Conservation (phyloP, 1,140 invertebrate species). For the Megalopta genalis region DNA sequence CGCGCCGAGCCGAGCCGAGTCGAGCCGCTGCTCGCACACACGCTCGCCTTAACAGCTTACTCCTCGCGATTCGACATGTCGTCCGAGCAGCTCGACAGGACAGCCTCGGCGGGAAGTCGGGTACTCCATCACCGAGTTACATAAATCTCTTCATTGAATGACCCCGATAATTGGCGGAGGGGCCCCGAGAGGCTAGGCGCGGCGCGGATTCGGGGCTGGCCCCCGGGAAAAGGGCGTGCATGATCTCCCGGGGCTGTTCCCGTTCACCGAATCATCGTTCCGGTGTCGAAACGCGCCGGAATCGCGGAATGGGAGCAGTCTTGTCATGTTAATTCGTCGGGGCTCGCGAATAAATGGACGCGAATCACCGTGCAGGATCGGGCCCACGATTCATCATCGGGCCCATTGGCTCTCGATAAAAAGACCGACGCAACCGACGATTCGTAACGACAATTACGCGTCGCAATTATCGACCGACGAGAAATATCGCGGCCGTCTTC, state of each 20-base stretch:
- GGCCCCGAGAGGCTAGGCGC: not conserved
- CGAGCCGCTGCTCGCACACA: not conserved
- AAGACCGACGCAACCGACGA: not conserved
- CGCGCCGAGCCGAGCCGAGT: no score
- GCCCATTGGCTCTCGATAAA: not conserved
- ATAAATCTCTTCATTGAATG: slow-evolving; percentile 70
- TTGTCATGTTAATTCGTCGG: slow-evolving; percentile 70
- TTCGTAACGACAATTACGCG: not conserved
- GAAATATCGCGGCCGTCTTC: not conserved
- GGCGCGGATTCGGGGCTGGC: slow-evolving; percentile 52
- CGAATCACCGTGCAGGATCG: not conserved
- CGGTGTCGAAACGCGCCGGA: slow-evolving; percentile 9
- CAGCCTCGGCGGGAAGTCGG: slow-evolving; percentile 30
- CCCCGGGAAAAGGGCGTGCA: slow-evolving; percentile 36
- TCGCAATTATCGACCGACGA: not conserved
- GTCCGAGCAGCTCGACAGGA: not conserved
- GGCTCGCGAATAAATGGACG: not conserved
- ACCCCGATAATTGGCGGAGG: slow-evolving; percentile 63
- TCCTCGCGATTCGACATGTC: slow-evolving; percentile 33
- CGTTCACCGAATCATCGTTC: slow-evolving; percentile 21
- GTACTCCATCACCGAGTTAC: slow-evolving; percentile 69
- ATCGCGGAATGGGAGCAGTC: slow-evolving; percentile 14
- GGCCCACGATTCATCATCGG: not conserved
- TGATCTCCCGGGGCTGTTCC: slow-evolving; percentile 29
- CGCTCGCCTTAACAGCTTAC: slow-evolving; percentile 24